phyloP scores from a whole-genome alignment of 2,113 vertebrate species.

The Dicaeum eximium region DNA sequence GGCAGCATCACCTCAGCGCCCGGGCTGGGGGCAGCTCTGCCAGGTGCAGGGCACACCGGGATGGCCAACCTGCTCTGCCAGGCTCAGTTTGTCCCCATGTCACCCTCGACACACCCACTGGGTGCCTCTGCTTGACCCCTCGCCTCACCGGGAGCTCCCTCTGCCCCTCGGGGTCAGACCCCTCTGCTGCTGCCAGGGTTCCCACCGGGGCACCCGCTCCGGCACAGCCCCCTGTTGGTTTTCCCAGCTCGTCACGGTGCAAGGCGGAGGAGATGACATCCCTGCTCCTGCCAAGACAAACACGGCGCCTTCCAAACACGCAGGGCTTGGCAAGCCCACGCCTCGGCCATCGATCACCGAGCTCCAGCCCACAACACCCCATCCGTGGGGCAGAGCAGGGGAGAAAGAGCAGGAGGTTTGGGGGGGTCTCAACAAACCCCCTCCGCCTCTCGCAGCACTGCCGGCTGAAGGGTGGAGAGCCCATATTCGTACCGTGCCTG shows the following conservation, averaged over 20 bases:
- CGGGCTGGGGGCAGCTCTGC: neutral
- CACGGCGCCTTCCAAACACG: constrained; percentile 39
- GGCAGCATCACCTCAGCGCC: accelerated
- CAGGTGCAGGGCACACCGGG: neutral
- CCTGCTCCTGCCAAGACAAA: constrained; percentile 52
- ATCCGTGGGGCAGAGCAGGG: neutral
- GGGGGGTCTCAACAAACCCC: too few relatives aligned
- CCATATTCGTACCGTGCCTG: accelerated
- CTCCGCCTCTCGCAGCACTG: accelerated
- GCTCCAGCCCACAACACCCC: neutral
- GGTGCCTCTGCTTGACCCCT: neutral
- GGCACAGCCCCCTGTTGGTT: neutral
- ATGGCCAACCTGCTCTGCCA: neutral
- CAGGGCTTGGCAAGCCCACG: constrained; percentile 34
- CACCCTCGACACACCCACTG: accelerated
- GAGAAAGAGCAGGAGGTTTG: accelerated
- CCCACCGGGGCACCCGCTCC: neutral
- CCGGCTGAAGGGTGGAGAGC: neutral
- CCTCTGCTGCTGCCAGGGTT: neutral
- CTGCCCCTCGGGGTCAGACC: neutral
- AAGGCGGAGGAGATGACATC: constrained; percentile 47
- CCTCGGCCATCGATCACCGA: constrained; percentile 33
- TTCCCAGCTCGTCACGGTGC: constrained; percentile 18
- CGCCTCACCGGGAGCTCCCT: accelerated
- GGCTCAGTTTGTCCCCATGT: accelerated